Conservation (phyloP, 2,888 invertebrate species). For the Pseudeuparius sepicola region DNA sequence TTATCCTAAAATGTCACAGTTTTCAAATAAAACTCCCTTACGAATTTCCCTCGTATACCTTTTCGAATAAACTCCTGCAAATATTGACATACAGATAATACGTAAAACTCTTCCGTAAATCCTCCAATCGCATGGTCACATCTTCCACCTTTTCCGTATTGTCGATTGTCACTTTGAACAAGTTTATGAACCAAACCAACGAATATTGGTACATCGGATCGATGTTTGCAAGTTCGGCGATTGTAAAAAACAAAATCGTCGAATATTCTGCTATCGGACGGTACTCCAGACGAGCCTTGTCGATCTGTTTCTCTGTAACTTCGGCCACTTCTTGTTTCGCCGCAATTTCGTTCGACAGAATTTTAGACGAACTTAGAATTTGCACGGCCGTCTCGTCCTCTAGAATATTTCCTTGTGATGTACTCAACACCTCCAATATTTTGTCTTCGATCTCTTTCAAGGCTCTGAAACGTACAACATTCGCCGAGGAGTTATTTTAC, state of each 20-base stretch:
- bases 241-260: constrained; percentile 83
- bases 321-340: constrained; percentile 84
- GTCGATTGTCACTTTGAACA: constrained; percentile 79
- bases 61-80: constrained; percentile 88
- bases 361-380: constrained; percentile 82
- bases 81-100: constrained; percentile 84
- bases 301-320: constrained; percentile 84
- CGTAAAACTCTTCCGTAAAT: constrained; percentile 73
- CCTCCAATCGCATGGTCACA: constrained; percentile 59
- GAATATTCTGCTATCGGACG: constrained; percentile 86
- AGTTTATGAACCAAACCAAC: constrained; percentile 83
- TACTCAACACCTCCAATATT: constrained; percentile 68
- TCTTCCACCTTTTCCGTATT: constrained; percentile 79
- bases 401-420: constrained; percentile 67
- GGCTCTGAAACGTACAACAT: constrained; percentile 41
- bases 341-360: constrained; percentile 80
- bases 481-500: constrained; percentile 2
- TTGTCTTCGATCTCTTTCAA: constrained; percentile 86
- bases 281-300: constrained; percentile 73
- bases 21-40: constrained; percentile 8
- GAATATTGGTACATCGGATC: constrained; percentile 99
- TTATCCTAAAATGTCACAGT: constrained; percentile 83
- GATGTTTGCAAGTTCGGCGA: constrained; percentile 78
- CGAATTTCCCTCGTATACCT: constrained; percentile 48
- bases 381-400: constrained; percentile 89